Conservation (phyloP, 2,113 vertebrate species). For the Phaetusa simplex region DNA sequence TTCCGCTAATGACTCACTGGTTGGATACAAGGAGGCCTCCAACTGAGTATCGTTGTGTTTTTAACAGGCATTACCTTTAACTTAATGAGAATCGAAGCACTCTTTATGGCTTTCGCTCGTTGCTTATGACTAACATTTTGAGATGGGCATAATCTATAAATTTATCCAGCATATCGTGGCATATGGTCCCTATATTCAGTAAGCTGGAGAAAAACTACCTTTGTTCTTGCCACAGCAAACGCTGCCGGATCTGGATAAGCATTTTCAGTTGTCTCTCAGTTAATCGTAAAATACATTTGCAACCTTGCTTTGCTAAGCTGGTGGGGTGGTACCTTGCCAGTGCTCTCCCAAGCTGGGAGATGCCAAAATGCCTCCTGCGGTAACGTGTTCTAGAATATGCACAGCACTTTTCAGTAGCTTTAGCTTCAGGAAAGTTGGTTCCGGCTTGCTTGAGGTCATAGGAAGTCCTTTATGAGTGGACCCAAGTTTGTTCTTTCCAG, state of each 20-base stretch:
- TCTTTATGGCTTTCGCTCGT: neutral
- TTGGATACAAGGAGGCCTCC: neutral
- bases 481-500: conserved; percentile 19
- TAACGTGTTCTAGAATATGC: neutral
- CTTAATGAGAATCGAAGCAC: neutral
- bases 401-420: neutral
- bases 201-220: neutral
- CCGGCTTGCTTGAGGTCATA: neutral
- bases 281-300: neutral
- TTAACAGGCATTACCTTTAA: neutral
- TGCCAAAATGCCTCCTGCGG: neutral
- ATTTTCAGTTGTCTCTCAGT: neutral
- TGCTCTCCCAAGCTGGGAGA: neutral
- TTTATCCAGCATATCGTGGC: neutral
- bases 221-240: neutral
- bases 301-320: neutral
- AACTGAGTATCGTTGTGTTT: neutral
- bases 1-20: neutral
- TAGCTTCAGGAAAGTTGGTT: neutral
- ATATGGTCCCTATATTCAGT: neutral
- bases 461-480: conserved; percentile 43
- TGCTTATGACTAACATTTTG: neutral
- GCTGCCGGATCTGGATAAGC: neutral
- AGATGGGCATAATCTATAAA: neutral
- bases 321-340: neutral